Conservation (phyloP, 2,113 vertebrate species). For the Epinephelus fuscoguttatus region DNA sequence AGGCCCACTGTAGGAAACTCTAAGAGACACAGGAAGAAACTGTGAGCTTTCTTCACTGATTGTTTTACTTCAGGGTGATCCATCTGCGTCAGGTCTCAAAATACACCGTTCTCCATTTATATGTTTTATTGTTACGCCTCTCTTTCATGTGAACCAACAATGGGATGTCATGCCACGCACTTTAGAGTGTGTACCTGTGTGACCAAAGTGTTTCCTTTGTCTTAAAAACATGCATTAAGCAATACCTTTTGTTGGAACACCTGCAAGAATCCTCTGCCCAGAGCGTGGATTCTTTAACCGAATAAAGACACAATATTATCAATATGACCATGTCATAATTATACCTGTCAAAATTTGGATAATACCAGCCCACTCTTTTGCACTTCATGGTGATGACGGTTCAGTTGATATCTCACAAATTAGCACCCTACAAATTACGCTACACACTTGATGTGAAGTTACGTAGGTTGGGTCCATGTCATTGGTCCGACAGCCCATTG, state of each 20-base stretch:
- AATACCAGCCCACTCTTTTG: not conserved
- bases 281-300: not conserved
- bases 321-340: not conserved
- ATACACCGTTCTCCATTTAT: constrained; percentile 50
- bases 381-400: not conserved
- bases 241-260: not conserved
- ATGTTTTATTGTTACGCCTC: constrained; percentile 17
- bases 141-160: constrained; percentile 37
- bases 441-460: no score
- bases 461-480: no score
- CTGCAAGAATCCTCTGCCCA: not conserved
- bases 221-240: not conserved
- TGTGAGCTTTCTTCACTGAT: constrained; percentile 65
- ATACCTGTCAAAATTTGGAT: not conserved
- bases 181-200: not conserved
- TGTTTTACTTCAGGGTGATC: constrained; percentile 73
- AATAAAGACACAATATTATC: not conserved
- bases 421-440: no score
- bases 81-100: constrained; percentile 54
- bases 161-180: not conserved
- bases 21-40: constrained; percentile 67
- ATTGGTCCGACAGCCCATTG: no score
- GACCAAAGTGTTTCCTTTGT: constrained; percentile 1
- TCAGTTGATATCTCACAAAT: no score
- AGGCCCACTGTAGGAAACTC: constrained; percentile 73